phyloP scores from a whole-genome alignment of 1,140 invertebrate genomes.

The Aricia agestis region DNA sequence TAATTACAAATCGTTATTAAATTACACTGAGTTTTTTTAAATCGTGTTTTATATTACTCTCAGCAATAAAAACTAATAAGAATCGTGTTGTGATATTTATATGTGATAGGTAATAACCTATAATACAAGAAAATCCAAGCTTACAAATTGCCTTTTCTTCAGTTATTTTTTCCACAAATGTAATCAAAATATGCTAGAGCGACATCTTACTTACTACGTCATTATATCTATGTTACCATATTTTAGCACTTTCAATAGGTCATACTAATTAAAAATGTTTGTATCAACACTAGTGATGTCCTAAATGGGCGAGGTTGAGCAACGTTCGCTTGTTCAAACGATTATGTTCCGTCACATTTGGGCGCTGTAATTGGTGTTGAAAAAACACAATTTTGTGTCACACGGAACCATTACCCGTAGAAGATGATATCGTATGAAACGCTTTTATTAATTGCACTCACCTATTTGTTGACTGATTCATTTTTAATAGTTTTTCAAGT shows the following conservation, averaged over 20 bases:
- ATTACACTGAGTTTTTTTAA: constrained; percentile 7
- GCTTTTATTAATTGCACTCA: constrained; percentile 51
- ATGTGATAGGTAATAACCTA: too few species aligned
- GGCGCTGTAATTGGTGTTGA: constrained; percentile 67
- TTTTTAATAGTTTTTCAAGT: constrained; percentile 45
- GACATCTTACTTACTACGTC: neutral
- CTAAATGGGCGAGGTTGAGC: neutral
- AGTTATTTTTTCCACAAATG: too few species aligned
- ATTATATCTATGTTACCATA: neutral
- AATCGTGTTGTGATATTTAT: neutral
- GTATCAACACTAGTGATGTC: neutral
- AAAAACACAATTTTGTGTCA: constrained; percentile 63
- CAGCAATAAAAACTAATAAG: neutral
- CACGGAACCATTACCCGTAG: constrained; percentile 48
- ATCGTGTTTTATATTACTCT: constrained; percentile 4
- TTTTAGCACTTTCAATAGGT: neutral
- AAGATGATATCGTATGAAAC: constrained; percentile 62
- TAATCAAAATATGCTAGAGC: neutral
- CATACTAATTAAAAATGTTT: neutral
- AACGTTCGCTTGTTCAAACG: constrained; percentile 34
- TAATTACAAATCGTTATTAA: constrained; percentile 14
- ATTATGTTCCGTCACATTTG: constrained; percentile 61
- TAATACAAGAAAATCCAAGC: neutral
- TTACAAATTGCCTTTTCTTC: neutral
- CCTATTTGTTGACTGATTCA: constrained; percentile 52